Base-by-base conservation (phyloP, 1,140 invertebrate genomes). In the Aphelenchoides besseyi region DNA sequence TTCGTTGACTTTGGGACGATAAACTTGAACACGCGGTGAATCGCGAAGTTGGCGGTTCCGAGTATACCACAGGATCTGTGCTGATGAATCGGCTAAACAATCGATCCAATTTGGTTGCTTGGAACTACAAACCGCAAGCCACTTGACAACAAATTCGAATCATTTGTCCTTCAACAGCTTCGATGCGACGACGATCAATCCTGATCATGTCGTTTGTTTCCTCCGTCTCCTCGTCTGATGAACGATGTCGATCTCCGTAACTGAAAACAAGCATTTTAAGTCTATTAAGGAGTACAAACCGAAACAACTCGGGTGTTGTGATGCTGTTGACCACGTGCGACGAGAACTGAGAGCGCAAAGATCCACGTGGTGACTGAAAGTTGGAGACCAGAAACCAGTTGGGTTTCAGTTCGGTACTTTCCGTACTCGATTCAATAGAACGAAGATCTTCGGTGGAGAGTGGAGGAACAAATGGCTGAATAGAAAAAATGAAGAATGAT, bases 271-370 rank as follows among this genome's bases (percentile, higher is more conserved):
- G n/a, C n/a, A n/a, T n/a, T n/a, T n/a, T n/a, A n/a, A n/a, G n/a
- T n/a, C n/a, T n/a, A n/a, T n/a, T n/a, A n/a, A n/a, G n/a, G n/a
- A n/a, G n/a, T n/a, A n/a, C n/a, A n/a, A 8, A 41, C 37, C 37
- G 5, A 41, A 41, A 41, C 5, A 41, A 41, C 37, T 41, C n/a
- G 5, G 37, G 37, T 41, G 37, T 41, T 41, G 37, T 41, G n/a
- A 41, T 41, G n/a, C 37, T 41, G 37, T 41, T 41, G 37, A 41
- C n/a, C n/a, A 41, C n/a, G n/a, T 41, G 37, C n/a, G 37, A 41
- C 5, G 37, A 8, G n/a, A n/a, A 41, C 37, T 41, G 37, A n/a
- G 37, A 41, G 37, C 37, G 37, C 37, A 41, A 8, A 5, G 37
- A 41, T 8, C 37, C 37, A 8, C 37, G 37, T 41, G 37, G 37